These are phyloP conservation scores for Vollenhovia emeryi DNA, from an alignment of 1,140 invertebrate species.

Conservation along the genomic window DNA sequence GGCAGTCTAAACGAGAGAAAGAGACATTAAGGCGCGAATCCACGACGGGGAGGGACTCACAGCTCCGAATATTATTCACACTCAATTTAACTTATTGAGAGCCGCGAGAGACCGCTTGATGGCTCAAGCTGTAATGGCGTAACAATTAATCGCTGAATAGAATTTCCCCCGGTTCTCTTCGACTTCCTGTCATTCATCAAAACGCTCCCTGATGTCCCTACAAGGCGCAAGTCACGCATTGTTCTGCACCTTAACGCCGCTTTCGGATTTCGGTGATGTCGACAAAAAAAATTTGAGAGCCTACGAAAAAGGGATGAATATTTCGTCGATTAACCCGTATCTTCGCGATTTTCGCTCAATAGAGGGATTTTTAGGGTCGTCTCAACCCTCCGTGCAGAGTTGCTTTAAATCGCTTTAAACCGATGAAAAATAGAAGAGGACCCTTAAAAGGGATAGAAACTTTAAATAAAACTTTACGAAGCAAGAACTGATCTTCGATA, in stretches of 20 bases:
- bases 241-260: conserved; percentile 35
- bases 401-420: conserved; percentile 22
- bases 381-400: not conserved
- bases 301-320: conserved; percentile 20
- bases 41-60: conserved; percentile 49
- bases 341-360: conserved; percentile 44
- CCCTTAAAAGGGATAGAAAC: not conserved
- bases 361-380: conserved; percentile 20
- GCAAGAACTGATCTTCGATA: conserved; percentile 18
- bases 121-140: conserved; percentile 72
- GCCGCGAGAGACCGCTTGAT: conserved; percentile 62
- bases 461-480: conserved; percentile 29
- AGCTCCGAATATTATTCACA: conserved; percentile 77
- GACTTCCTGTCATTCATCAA: conserved; percentile 72
- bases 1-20: conserved; percentile 57
- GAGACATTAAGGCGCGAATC: conserved; percentile 70
- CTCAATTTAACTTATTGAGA: conserved; percentile 78
- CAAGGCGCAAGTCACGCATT: conserved; percentile 45
- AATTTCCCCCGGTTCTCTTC: conserved; percentile 49
- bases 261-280: conserved; percentile 40
- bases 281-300: conserved; percentile 20
- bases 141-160: conserved; percentile 77
- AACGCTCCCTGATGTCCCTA: conserved; percentile 35
- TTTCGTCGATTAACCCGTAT: conserved; percentile 42
- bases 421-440: conserved; percentile 21